Evolutionary conservation across 2,797 vertebrate genomes (phyloP).

Genomic region (Okamejei kenojei): DNA sequence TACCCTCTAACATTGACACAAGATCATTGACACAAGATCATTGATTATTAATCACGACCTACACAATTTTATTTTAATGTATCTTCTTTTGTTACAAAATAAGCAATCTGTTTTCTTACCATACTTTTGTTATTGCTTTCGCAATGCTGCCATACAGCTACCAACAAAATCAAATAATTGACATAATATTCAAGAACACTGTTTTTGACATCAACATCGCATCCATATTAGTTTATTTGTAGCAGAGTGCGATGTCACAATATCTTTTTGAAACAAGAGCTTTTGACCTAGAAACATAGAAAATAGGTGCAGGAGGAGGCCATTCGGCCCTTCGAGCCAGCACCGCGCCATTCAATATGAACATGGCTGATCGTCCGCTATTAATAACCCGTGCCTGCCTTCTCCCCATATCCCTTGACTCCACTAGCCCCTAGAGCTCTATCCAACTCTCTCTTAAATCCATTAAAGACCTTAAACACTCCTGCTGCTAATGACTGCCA

Average conservation of each 20-base stretch:
- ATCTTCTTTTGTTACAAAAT: neutral
- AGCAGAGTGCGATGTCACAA: constrained; percentile 61
- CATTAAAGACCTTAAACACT: constrained; percentile 59
- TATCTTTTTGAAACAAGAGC: constrained; percentile 57
- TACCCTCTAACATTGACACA: neutral
- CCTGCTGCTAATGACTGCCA: constrained; percentile 59
- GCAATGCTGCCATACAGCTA: neutral
- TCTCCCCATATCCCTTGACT: too few relatives aligned
- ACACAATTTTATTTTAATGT: neutral
- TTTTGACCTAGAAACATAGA: too few relatives aligned
- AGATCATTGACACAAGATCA: neutral
- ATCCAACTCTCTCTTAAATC: too few relatives aligned
- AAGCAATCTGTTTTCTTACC: neutral
- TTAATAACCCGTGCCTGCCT: too few relatives aligned
- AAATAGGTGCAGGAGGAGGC: too few relatives aligned
- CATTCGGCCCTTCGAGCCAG: too few relatives aligned
- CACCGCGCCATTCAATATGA: too few relatives aligned
- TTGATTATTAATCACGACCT: neutral
- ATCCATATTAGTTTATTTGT: constrained; percentile 64
- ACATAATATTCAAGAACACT: constrained; percentile 49
- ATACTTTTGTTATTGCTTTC: constrained; percentile 7
- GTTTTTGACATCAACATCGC: constrained; percentile 61
- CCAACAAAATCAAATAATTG: constrained; percentile 10
- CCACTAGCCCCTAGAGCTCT: too few relatives aligned
- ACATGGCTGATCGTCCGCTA: too few relatives aligned